Conservation (phyloP, 2,113 vertebrate genomes). For the Mastomys coucha region DNA sequence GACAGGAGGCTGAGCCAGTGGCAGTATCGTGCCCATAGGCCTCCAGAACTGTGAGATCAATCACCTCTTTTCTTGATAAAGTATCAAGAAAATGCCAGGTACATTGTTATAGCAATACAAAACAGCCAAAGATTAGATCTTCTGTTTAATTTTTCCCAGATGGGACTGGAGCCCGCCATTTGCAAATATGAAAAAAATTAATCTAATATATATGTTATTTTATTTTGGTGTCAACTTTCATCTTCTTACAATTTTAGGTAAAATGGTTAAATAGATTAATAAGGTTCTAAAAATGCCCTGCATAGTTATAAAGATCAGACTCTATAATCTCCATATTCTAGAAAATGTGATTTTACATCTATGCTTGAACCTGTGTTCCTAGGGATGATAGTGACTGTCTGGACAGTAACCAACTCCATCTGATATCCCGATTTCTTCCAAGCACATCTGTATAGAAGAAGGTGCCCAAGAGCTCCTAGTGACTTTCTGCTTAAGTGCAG, state of each 20-base stretch:
- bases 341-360: not conserved
- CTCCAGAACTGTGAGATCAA: not conserved
- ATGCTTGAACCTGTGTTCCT: not conserved
- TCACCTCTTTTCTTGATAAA: not conserved
- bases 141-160: constrained; percentile 25
- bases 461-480: not conserved
- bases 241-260: constrained; percentile 14
- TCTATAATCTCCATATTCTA: not conserved
- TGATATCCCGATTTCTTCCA: not conserved
- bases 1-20: not conserved
- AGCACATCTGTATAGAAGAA: not conserved
- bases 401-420: not conserved
- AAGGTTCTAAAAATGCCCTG: not conserved
- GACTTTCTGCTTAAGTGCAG: not conserved
- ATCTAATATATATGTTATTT: not conserved
- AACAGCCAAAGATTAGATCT: not conserved
- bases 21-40: not conserved
- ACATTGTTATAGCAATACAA: not conserved
- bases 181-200: constrained; percentile 19
- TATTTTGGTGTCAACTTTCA: not conserved
- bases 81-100: no score
- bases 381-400: not conserved
- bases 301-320: not conserved
- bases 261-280: not conserved
- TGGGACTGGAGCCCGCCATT: not conserved